Conservation (phyloP, 2,113 vertebrate species). For the Daphoenositta chrysoptera region DNA sequence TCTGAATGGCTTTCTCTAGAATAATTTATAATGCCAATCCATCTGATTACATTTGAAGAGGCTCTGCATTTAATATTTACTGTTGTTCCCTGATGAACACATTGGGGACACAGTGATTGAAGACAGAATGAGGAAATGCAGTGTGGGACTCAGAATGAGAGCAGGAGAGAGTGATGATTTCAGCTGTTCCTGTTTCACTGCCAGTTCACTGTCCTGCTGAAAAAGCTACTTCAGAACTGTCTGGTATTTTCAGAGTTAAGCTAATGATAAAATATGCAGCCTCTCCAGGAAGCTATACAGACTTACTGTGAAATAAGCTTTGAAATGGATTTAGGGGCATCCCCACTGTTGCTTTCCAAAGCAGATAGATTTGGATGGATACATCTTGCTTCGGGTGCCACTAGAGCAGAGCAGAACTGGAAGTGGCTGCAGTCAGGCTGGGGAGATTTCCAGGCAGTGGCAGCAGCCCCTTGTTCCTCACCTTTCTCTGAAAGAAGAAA, state of each 20-base stretch:
- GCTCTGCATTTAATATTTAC: neutral
- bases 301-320: neutral
- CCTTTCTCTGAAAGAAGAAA: neutral
- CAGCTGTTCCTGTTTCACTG: neutral
- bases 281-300: neutral
- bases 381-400: neutral
- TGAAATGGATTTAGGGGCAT: neutral
- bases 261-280: neutral
- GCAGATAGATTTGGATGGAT: neutral
- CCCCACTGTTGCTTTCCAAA: neutral
- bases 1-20: neutral
- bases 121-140: neutral
- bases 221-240: neutral
- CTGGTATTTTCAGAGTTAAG: neutral
- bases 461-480: neutral
- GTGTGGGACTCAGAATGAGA: neutral
- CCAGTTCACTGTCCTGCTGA: neutral
- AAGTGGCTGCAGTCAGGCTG: neutral
- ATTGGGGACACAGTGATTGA: rapidly evolving
- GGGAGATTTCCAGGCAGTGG: neutral
- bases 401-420: neutral
- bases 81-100: neutral
- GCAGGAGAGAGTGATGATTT: neutral
- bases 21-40: neutral
- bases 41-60: neutral